These are phyloP conservation scores for Sciaenops ocellatus DNA, from an alignment of 2,797 vertebrate species.

Conservation along the genomic window DNA sequence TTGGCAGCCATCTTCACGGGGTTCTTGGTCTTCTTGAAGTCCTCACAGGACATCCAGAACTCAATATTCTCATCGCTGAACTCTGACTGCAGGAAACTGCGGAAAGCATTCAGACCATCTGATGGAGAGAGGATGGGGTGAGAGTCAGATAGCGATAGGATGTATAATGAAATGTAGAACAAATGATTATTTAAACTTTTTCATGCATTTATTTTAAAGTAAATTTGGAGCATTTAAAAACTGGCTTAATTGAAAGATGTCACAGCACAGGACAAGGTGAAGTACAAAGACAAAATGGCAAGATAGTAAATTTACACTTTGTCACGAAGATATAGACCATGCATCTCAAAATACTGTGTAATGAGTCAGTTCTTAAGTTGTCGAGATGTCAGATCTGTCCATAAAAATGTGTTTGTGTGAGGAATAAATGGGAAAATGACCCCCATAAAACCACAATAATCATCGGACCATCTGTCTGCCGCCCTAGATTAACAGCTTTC, in stretches of 20 bases:
- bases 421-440: background rate
- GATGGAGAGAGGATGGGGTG: conserved; percentile 4
- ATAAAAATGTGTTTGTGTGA: background rate
- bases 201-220: background rate
- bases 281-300: no score
- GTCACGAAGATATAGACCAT: background rate
- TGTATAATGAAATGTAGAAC: background rate
- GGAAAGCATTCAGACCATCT: conserved; percentile 93
- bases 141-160: background rate
- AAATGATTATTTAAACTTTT: background rate
- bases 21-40: conserved; percentile 93
- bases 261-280: background rate
- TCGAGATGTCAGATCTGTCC: background rate
- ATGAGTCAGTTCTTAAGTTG: background rate
- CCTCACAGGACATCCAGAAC: conserved; percentile 97
- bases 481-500: background rate
- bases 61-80: conserved; percentile 98
- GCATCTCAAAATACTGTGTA: background rate
- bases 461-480: background rate
- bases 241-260: no score
- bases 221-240: background rate
- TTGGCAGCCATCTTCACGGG: conserved; percentile 89
- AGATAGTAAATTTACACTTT: background rate
- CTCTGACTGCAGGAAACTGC: conserved; percentile 94
- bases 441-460: background rate